Evolutionary conservation across 2,113 vertebrate genomes (phyloP), one percentile per base, ranked within the genome.

Genomic region (Plecotus auritus): DNA sequence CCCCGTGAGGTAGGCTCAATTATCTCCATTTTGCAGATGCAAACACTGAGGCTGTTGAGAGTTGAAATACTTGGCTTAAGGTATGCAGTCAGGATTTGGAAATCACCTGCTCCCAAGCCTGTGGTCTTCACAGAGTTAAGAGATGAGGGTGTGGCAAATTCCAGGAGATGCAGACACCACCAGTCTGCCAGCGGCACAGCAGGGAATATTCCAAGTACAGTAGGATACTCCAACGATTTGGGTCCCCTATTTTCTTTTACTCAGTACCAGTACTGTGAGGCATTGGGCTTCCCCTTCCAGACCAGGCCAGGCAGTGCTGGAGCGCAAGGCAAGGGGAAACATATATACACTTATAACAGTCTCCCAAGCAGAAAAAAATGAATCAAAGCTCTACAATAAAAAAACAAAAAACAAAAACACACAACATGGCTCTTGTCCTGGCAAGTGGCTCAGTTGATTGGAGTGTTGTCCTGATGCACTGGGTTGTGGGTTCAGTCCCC

Each of bases 191-290:
- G 69, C 23, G 5, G 5, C 45, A 1, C 0, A 8, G n/a, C n/a
- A n/a, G 28, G 35, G n/a, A 32, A 7, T 32, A 16, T 54, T 14
- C 61, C n/a, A 10, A 30, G 45, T 0, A 1, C 4, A 17, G 69
- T 12, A 35, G 40, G 40, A 17, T 22, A 9, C 20, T 40, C 4
- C 64, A 56, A 11, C 45, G 20, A 22, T 56, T 40, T 10, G 3
- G 56, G n/a, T 6, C 22, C n/a, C 51, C 45, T 45, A 3, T 37
- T 82, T 88, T 47, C 49, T 61, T 4, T 1, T 42, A n/a, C 14
- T 70, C 1, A 0, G 61, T 20, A 16, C n/a, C 4, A 2, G 56
- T 23, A 2, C 17, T 4, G 2, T 20, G 35, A 32, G 37, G 40
- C 64, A 18, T 2, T 22, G 49, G 22, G 35, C 2, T 11, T 7